Conservation (phyloP, 2,888 invertebrate species). For the Silvanus unidentatus region DNA sequence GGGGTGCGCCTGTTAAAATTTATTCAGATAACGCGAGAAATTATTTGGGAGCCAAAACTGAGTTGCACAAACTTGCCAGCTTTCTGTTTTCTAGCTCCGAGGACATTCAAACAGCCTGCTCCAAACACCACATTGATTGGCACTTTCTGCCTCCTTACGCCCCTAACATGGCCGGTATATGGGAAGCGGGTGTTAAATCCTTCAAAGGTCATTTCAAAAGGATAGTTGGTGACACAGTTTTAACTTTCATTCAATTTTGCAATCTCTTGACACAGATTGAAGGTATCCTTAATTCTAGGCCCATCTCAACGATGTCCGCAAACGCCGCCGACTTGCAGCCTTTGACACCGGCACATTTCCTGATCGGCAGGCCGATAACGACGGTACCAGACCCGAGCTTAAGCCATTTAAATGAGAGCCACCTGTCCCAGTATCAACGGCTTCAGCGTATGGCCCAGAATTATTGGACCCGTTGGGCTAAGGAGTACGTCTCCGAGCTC, state of each 20-base stretch:
- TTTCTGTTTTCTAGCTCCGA: neutral
- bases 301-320: constrained; percentile 15
- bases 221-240: neutral
- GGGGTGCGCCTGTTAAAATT: constrained; percentile 12
- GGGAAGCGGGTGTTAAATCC: constrained; percentile 1
- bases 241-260: neutral
- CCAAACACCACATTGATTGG: constrained; percentile 22
- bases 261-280: constrained; percentile 1
- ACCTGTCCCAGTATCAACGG: constrained; percentile 15
- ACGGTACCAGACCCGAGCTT: constrained; percentile 16
- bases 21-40: constrained; percentile 17
- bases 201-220: constrained; percentile 10
- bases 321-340: constrained; percentile 18
- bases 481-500: constrained; percentile 13
- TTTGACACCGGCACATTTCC: constrained; percentile 20
- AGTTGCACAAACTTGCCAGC: neutral
- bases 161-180: constrained; percentile 24
- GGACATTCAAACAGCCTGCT: neutral
- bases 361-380: constrained; percentile 17
- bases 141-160: constrained; percentile 27
- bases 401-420: constrained; percentile 2
- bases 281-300: neutral
- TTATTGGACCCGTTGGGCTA: constrained; percentile 16
- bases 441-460: constrained; percentile 13
- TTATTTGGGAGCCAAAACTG: constrained; percentile 14